These are phyloP conservation scores for Trochalopteron elliotii DNA, from an alignment of 2,113 vertebrate species.

Conservation along the genomic window DNA sequence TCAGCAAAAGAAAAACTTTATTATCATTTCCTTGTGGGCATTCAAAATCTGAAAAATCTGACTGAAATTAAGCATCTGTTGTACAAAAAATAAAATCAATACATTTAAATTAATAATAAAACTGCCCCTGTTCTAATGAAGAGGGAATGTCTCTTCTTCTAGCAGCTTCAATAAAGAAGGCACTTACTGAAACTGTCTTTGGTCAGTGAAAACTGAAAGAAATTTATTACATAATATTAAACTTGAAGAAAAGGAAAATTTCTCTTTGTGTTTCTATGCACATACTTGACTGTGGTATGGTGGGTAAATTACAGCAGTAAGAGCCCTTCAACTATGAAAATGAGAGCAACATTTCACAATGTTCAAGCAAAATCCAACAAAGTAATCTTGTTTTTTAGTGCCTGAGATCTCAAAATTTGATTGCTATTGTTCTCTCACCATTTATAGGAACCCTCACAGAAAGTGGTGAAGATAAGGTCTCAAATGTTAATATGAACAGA, in stretches of 20 bases:
- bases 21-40: not conserved
- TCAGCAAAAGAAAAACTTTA: not conserved
- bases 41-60: not conserved
- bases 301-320: not conserved
- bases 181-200: not conserved
- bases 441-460: not conserved
- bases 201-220: not conserved
- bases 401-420: not conserved
- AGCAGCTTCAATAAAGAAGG: not conserved
- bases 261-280: not conserved
- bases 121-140: not conserved
- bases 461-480: not conserved
- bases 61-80: constrained; percentile 6
- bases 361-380: not conserved
- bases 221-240: not conserved
- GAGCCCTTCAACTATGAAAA: not conserved
- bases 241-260: not conserved
- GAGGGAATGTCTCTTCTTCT: not conserved
- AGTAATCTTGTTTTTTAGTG: not conserved
- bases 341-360: not conserved
- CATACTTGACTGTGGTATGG: not conserved
- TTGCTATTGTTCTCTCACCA: not conserved
- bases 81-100: not conserved
- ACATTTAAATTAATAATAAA: constrained; percentile 21
- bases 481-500: not conserved